Evolutionary conservation across 1,140 invertebrate species (phyloP), one percentile per base, ranked within the genome.

Genomic region (Brachionus asplanchnoidis): DNA sequence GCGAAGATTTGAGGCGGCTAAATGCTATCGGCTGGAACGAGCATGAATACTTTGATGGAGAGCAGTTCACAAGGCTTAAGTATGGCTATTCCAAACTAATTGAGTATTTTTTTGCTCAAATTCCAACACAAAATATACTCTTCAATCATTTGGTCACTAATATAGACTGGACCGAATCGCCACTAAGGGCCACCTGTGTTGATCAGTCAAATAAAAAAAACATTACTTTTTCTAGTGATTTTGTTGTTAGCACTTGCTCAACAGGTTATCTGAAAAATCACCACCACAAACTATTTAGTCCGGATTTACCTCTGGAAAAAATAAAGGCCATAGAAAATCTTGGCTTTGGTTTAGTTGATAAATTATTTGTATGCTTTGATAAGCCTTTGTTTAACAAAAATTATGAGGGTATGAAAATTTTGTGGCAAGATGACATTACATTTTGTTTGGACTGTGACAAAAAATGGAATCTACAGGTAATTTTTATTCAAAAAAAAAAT

Each of bases 1-100:
- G 79, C 32, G 79, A 68, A 11, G 79, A 82, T 65, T 65, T 82
- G 28, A 65, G 53, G 36, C 36, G 79, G 4, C 17, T 82, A 20
- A 82, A 28, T 65, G 79, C 79, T 9, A 36, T 82, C 14, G 79
- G 79, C 4, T 82, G 79, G 79, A 82, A 82, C 14, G 79, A 82
- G 26, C 53, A 82, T 28, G 79, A 82, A 66, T 53, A 82, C 11
- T 82, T 82, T 82, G 79, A 82, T 11, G 79, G 79, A 9, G 79
- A 82, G 14, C 79, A 82, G 40, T 82, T 36, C 36, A 26, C 79
- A 3, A 40, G 53, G 26, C 40, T 82, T 1, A 82, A 82, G 28
- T 65, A 44, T 20, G 79, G 53, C 32, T 82, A 42, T 40, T 26
- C 26, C 9, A 82, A 82, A 5, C 23, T 82, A 40, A 26, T 82